Evolutionary conservation across 1,140 invertebrate genomes (phyloP), one percentile per base, ranked within the genome.

Genomic region (Magallana gigas): DNA sequence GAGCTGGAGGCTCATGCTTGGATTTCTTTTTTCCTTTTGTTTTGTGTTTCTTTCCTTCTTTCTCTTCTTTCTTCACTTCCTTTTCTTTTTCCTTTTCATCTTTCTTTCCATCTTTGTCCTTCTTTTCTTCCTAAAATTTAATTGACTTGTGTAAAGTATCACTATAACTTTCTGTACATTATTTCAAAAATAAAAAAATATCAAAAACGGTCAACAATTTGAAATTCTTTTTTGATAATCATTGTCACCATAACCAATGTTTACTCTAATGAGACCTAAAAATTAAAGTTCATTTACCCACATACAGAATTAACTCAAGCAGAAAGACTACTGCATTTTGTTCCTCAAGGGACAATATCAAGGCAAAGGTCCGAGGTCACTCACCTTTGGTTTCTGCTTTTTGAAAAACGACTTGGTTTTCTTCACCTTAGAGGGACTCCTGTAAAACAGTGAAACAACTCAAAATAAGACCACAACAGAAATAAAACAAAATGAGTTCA

Each of bases 401-500:
- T 90, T 87, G 87, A 95, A 95, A 57, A 95, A 93, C 29, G 93
- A 92, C 88, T 93, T 93, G 71, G 88, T 90, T 94, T 98, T 98
- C 94, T 98, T 98, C 59, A 68, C 96, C 95, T 98, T 98, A 18
- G 97, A 97, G 64, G 98, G 97, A 95, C 98, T 98, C 95, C 97
- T 98, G 91, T 81, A 95, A 95, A 88, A 86, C 64, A 87, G 80
- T 84, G 23, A 83, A 83, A 16, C 11, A 59, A 4, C 14, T 57
- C 14, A 8, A 83, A 48, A 80, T 81, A 18, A 62, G 18, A 62
- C 4, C 14, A 62, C 14, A 62, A 62, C 1, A 62, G 18, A 62
- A 12, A 62, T 4, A 48, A 48, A 48, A 4, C 36, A 48, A 5
- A 48, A 48, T 48, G 36, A 48, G 36, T 48, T 48, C 5, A 48